phyloP scores from a whole-genome alignment of 1,140 invertebrate species.

The Teleopsis dalmanni region DNA sequence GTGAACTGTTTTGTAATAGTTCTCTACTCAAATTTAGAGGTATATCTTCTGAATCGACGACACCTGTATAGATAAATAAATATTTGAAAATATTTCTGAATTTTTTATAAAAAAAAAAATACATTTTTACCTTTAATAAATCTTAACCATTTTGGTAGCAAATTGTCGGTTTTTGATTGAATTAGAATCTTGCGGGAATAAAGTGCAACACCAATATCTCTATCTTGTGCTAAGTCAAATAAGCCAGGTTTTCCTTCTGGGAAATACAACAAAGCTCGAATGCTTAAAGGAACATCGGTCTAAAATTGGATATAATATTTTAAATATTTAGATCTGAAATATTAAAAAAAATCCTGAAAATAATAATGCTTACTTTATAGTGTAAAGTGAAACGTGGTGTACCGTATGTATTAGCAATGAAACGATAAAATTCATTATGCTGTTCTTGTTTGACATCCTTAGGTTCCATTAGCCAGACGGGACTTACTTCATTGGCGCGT shows the following conservation, averaged over 20 bases:
- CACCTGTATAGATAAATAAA: slow-evolving; percentile 49
- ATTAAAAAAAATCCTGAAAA: neutral
- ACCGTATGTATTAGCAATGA: slow-evolving; percentile 77
- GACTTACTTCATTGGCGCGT: slow-evolving; percentile 78
- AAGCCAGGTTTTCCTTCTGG: slow-evolving; percentile 83
- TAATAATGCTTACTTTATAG: slow-evolving; percentile 51
- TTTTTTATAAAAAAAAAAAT: neutral
- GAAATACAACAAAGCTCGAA: slow-evolving; percentile 86
- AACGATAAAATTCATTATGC: slow-evolving; percentile 87
- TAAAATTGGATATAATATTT: slow-evolving; percentile 8
- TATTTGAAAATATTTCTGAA: slow-evolving; percentile 8
- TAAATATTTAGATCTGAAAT: neutral
- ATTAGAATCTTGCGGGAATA: slow-evolving; percentile 88
- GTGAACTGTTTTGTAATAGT: slow-evolving; percentile 83
- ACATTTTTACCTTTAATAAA: slow-evolving; percentile 74
- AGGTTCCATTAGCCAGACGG: slow-evolving; percentile 87
- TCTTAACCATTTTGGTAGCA: slow-evolving; percentile 89
- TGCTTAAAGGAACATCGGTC: slow-evolving; percentile 85
- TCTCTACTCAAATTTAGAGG: slow-evolving; percentile 94
- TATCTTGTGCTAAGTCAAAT: slow-evolving; percentile 83
- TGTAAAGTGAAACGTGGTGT: slow-evolving; percentile 75
- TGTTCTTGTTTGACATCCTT: slow-evolving; percentile 78
- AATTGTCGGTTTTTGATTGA: slow-evolving; percentile 80
- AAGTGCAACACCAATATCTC: slow-evolving; percentile 71
- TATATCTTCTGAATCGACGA: slow-evolving; percentile 97